Conservation (phyloP, 2,113 vertebrate species). For the Anguilla japonica region DNA sequence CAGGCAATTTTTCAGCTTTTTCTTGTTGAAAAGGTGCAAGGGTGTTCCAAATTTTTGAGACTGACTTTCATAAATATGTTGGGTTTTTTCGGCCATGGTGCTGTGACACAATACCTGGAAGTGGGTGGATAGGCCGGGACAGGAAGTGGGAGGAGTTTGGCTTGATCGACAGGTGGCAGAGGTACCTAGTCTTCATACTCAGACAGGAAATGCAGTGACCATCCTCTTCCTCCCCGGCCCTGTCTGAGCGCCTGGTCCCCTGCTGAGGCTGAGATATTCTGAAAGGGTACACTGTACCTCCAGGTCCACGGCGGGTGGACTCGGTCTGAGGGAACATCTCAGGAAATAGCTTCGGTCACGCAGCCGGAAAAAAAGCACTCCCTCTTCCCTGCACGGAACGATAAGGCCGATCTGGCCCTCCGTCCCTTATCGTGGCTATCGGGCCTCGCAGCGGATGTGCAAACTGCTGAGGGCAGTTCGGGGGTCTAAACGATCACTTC, state of each 20-base stretch:
- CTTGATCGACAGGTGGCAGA: not conserved
- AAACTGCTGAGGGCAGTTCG: not conserved
- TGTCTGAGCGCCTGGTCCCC: not conserved
- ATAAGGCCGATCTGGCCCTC: not conserved
- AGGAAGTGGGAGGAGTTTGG: constrained; percentile 1
- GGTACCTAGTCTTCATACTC: not conserved
- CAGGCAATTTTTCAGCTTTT: not conserved
- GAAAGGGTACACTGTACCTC: not conserved
- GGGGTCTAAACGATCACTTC: not conserved
- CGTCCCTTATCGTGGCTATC: not conserved
- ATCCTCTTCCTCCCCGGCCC: not conserved
- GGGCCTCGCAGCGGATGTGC: not conserved
- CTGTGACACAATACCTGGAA: constrained; percentile 19
- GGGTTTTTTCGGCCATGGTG: not conserved
- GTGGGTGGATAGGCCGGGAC: not conserved
- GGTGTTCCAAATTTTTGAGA: not conserved
- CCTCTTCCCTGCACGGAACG: not conserved
- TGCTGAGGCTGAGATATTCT: not conserved
- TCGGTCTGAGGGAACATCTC: not conserved
- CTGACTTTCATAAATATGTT: not conserved
- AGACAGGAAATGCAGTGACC: not conserved
- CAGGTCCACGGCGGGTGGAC: not conserved
- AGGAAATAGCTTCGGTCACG: not conserved
- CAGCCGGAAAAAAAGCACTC: not conserved
- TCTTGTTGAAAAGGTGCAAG: not conserved